Base-by-base conservation (phyloP, 2,113 vertebrate genomes). In the Apeltes quadracus region DNA sequence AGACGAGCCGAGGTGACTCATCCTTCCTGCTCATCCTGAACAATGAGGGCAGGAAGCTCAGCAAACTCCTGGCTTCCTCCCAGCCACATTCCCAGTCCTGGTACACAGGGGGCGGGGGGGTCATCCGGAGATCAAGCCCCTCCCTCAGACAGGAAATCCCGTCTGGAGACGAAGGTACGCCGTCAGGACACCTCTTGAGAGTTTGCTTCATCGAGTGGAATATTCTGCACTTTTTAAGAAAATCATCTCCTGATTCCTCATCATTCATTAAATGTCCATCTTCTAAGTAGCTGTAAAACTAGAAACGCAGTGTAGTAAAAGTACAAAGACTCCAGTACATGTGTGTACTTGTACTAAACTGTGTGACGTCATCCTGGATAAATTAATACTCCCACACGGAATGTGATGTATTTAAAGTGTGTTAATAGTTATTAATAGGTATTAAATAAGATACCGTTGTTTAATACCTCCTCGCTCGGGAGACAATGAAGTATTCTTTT, bases 21-120 rank as follows among this genome's bases (percentile, higher is more conserved):
- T 90, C 81, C 84, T 89, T 89, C 87, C 89, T 87, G 76, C 61
- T 72, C 53, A 15, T 59, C 56, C 57, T 0, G 44, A 81, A 90
- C 86, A 89, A 89, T 84, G 76, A 80, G 54, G 55, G 23, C 85
- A 79, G 87, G 82, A 89, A 89, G 58, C 70, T 56, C 67, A 81
- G 65, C 22, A 48, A 71, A 69, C 61, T 38, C 66, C 2, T 2
- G 54, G 43, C 53, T 77, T 78, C 73, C 81, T 78, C 11, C 57
- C 51, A 38, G n/a, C 46, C 41, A 46, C 56, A 53, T 29, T 71
- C 46, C 69, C 78, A 38, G 57, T 62, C 3, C 7, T 41, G 54
- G 61, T 27, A 73, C 5, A 20, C 23, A 18, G 23, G 54, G n/a
- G 29, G 3, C 16, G 7, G 36, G 34, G 5, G 36, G 46, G 12